These are phyloP conservation scores for Mechanitis mazaeus DNA, from an alignment of 2,888 invertebrate species.

Conservation along the genomic window DNA sequence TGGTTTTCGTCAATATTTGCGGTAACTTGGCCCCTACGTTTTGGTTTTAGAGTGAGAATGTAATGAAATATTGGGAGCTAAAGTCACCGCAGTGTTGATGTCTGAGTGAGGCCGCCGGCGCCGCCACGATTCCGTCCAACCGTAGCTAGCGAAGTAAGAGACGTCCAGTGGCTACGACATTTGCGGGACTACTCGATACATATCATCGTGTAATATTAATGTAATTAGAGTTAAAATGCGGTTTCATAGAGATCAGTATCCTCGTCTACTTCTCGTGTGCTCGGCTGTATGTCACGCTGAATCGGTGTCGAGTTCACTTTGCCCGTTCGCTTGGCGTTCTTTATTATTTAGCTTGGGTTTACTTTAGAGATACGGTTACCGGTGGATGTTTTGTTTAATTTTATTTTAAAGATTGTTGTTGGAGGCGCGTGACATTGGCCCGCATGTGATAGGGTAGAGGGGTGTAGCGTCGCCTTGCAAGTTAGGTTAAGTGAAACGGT, in stretches of 20 bases:
- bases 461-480: conserved; percentile 74
- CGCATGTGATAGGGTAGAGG: conserved; percentile 73
- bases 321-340: conserved; percentile 52
- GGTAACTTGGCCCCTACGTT: conserved; percentile 10
- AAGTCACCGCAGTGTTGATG: too few relatives aligned
- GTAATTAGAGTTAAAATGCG: conserved; percentile 73
- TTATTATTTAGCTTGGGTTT: conserved; percentile 33
- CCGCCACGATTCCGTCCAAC: conserved; percentile 78
- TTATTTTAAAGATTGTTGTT: conserved; percentile 60
- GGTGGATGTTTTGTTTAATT: conserved; percentile 51
- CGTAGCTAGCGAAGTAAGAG: conserved; percentile 76
- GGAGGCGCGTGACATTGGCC: conserved; percentile 71
- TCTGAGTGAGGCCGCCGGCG: conserved; percentile 45
- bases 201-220: conserved; percentile 83
- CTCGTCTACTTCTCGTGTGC: conserved; percentile 69
- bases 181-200: conserved; percentile 84
- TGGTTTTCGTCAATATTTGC: conserved; percentile 33
- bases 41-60: too few relatives aligned
- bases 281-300: conserved; percentile 73
- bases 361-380: conserved; percentile 9
- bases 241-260: conserved; percentile 77
- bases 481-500: conserved; percentile 75
- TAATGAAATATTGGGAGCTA: too few relatives aligned
- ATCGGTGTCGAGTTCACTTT: conserved; percentile 38
- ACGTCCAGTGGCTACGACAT: conserved; percentile 77